Base-by-base conservation (phyloP, 2,113 vertebrate genomes). In the Ceuthmochares aereus region DNA sequence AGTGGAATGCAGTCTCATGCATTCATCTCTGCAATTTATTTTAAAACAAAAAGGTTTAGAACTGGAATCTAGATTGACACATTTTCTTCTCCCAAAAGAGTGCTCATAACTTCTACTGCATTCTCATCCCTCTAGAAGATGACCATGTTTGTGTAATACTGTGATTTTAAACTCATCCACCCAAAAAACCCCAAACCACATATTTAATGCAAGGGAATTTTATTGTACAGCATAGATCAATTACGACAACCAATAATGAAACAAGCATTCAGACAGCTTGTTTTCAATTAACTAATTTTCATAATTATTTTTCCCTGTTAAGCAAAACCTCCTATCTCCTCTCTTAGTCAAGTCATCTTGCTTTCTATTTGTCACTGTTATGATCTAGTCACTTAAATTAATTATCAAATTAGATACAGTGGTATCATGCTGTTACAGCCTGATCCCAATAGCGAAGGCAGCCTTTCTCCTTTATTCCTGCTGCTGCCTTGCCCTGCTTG, bases 161-260 rank as follows among this genome's bases (percentile, higher is more conserved):
- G 6, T 17, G 7, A 64, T 45, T 40, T 64, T 29, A 68, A 75
- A 68, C 21, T n/a, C 12, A 63, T 14, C 30, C 8, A 32, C 11
- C 7, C 5, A 29, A 63, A 56, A 21, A 45, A 22, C 1, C 5
- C 15, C 6, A 37, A 62, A 21, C 30, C 5, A 66, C 3, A 0
- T 30, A 43, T 23, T 21, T 62, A n/a, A 49, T 6, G 26, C 27
- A 23, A 7, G 7, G 56, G 23, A 74, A 40, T 62, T 74, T n/a
- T 43, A n/a, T 26, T 32, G 20, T 43, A 55, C 14, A 45, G 4
- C 34, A 40, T 32, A 45, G 32, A 23, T 47, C 34, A 45, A 23
- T n/a, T 80, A 40, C 6, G 32, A 40, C 51, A 81, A 74, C 4
- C 11, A 52, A 29, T 32, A 52, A 45, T 1, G 14, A 85, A 37